Evolutionary conservation across 2,113 vertebrate genomes (phyloP), one percentile per base, ranked within the genome.

Genomic region (Pagrus major): DNA sequence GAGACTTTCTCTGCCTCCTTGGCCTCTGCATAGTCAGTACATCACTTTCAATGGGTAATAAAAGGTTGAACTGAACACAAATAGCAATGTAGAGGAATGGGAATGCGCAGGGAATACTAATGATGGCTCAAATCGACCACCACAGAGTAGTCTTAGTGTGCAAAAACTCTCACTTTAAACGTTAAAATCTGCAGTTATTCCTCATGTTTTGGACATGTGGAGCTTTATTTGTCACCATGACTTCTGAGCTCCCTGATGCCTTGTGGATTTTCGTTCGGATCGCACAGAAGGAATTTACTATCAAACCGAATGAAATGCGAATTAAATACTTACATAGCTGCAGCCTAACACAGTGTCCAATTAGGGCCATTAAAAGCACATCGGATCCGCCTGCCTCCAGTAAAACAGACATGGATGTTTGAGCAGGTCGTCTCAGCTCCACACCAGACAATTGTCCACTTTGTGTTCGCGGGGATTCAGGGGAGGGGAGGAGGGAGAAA

Each of bases 381-480:
- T 83, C 29, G 10, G 83, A 91, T 92, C 86, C 4, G 12, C 54
- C 60, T 7, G 68, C 84, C 70, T 90, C 79, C 86, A 86, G 80
- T 92, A 87, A 91, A 92, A 89, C 90, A 93, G 91, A 92, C 93
- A 91, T 91, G 90, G 85, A 92, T 91, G 91, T 92, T 94, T 93
- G 83, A 91, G 92, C 86, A 88, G 85, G 84, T 86, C 71, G 74
- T 80, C 85, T 84, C 76, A 74, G 73, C 75, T 77, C 67, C 60
- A 7, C 16, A 9, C 18, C 6, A 79, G 76, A 95, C 93, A 97
- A 95, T 96, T 95, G 94, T 85, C 93, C 89, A 91, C 90, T 94
- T 92, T 97, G 96, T 97, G 95, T 94, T 93, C 69, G 88, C 41
- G 0, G n/a, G 71, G 85, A 74, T 83, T 84, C 68, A 10, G 21